Evolutionary conservation across 2,113 vertebrate genomes (phyloP), one percentile per base, ranked within the genome.

Genomic region (Ciconia boyciana): DNA sequence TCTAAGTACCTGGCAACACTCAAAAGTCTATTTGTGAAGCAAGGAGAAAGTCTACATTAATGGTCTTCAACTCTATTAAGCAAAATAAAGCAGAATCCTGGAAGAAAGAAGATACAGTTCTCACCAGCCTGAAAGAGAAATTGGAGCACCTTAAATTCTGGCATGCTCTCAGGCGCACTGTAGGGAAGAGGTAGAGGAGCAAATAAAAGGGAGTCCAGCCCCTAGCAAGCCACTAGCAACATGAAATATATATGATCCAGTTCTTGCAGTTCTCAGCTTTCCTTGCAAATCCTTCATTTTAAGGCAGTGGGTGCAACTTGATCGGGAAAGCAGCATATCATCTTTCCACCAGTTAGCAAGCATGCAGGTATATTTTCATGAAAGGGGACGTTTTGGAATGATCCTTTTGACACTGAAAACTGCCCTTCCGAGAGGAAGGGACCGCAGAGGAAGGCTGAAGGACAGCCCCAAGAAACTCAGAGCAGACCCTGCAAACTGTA

Each of bases 261-360:
- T 95, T 88, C 94, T 93, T 77, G 87, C 75, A 94, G 93, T 62
- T 96, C 96, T 96, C 96, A 92, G 85, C 96, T 97, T 97, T 80
- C 96, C 94, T 83, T 95, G 82, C 86, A 97, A 96, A 96, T 93
- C 83, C 92, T 97, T 90, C 94, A 83, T 94, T 96, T 97, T 93
- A 92, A 96, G 92, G 94, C 90, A 96, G 60, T 77, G 83, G 60
- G 79, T 92, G 96, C 88, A 96, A 96, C 88, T 74, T 25, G 96
- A 97, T 83, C 89, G 0, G 88, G 82, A 90, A 93, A 92, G 85
- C 58, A 70, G 54, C 58, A 21, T 76, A 96, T 97, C 93, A 28
- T 26, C 94, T 97, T 96, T 88, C 96, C 18, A 25, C 39, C 46
- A 46, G 43, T 22, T 3, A 34, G 79, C 92, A 83, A 89, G 75